phyloP scores from a whole-genome alignment of 2,797 vertebrate genomes.

The Calcarius lapponicus region DNA sequence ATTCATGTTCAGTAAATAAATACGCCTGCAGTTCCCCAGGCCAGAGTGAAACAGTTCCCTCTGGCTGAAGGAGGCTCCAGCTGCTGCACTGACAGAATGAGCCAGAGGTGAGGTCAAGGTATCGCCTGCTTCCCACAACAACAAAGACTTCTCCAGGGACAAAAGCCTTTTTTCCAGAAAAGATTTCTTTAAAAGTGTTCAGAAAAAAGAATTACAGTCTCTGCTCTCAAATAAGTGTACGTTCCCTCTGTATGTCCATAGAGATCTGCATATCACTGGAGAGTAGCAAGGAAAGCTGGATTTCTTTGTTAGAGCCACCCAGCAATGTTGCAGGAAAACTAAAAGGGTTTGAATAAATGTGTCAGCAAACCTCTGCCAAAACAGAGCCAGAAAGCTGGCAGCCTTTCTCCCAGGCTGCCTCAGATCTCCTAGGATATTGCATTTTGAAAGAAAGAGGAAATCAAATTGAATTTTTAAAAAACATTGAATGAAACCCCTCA shows the following conservation, averaged over 20 bases:
- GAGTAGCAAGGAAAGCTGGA: background rate
- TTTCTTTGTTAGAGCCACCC: background rate
- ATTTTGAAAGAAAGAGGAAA: background rate
- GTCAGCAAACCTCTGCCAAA: background rate
- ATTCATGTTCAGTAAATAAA: conserved; percentile 59
- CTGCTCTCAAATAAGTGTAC: background rate
- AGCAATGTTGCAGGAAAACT: background rate
- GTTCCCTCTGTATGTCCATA: background rate
- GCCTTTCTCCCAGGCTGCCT: background rate
- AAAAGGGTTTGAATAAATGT: background rate
- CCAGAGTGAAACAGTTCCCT: background rate
- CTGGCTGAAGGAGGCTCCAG: conserved; percentile 41
- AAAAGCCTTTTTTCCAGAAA: background rate
- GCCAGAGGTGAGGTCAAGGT: conserved; percentile 32
- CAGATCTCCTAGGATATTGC: background rate
- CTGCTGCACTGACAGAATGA: conserved; percentile 23
- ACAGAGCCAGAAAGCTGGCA: background rate
- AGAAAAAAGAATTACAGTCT: background rate
- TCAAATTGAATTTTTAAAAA: background rate
- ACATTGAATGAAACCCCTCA: background rate
- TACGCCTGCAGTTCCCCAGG: background rate
- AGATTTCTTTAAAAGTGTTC: background rate
- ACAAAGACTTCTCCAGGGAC: background rate
- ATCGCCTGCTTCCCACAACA: background rate
- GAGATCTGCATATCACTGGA: background rate